Evolutionary conservation across 2,113 vertebrate genomes (phyloP), one percentile per base, ranked within the genome.

Genomic region (Vulpes ferrilata): DNA sequence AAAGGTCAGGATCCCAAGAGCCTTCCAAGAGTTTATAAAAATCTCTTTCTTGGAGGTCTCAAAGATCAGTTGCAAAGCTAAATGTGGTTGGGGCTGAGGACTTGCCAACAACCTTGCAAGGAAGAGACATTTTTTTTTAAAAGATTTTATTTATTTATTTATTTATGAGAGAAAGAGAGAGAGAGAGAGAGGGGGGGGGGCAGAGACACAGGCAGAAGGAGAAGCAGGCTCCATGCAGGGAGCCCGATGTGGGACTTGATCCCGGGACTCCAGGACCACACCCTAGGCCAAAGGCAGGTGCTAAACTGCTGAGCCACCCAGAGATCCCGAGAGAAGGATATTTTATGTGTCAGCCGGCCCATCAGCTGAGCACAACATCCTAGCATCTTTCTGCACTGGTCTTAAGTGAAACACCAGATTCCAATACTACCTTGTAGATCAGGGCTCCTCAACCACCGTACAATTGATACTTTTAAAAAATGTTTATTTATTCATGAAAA

Each of bases 1-100:
- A 94, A 96, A 96, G 84, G 80, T 94, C 76, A 82, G 38, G 27
- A 86, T 90, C 65, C n/a, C 71, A 84, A 88, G 93, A 96, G 17
- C 67, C 51, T 88, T 53, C 38, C 55, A 55, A 10, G 69, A 96
- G 69, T 88, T 81, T 76, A 95, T 74, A 57, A 74, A 78, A 93
- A 55, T 62, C 83, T 73, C 38, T 81, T 71, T 88, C 78, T 84
- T 67, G 17, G 88, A 96, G 55, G 35, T 71, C 35, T 93, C 32
- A 22, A 76, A 80, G 71, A 76, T 38, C 20, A 78, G 32, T 25
- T 73, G 83, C 59, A 93, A 97, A 84, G 71, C 30, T 80, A 74
- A 89, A 35, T 73, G 32, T 5, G 8, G 32, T 55, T 20, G 65
- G 25, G 3, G 5, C 23, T 22, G 1, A 7, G 22, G 2, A 9